Percentiles rank a stretch among this genome's conserved stretches.
Conservation (phyloP, 2,797 vertebrate genomes). For the Leptoclinus maculatus region DNA sequence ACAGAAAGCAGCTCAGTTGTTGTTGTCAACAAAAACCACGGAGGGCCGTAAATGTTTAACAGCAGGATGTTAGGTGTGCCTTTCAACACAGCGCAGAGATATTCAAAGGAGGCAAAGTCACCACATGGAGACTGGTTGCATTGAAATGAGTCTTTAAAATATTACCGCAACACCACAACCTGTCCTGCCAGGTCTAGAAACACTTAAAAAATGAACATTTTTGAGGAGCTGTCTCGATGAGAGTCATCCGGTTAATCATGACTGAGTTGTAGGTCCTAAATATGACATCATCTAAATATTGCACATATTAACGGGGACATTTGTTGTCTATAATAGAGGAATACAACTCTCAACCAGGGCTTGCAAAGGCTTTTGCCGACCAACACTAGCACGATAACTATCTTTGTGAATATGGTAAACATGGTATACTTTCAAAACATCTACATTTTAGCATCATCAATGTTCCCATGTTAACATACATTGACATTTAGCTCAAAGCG, state of each 20-base stretch:
- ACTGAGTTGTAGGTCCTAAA: neutral
- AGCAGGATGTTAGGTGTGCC: no score
- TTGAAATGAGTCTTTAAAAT: neutral
- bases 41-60: no score
- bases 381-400: neutral
- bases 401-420: neutral
- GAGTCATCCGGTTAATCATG: neutral
- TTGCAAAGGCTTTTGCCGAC: no score
- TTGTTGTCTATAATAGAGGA: neutral
- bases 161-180: no score
- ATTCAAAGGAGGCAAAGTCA: no score
- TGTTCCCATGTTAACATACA: neutral
- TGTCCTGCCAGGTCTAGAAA: neutral
- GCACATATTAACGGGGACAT: neutral
- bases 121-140: neutral
- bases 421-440: neutral
- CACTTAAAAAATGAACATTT: neutral
- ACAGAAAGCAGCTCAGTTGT: no score
- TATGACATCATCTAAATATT: neutral
- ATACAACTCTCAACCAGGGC: neutral
- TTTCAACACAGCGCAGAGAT: no score
- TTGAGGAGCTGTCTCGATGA: no score
- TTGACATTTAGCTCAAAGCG: neutral
- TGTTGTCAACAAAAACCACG: no score
- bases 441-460: neutral